Conservation (phyloP, 2,888 invertebrate genomes). For the Epistrophella euchroma region DNA sequence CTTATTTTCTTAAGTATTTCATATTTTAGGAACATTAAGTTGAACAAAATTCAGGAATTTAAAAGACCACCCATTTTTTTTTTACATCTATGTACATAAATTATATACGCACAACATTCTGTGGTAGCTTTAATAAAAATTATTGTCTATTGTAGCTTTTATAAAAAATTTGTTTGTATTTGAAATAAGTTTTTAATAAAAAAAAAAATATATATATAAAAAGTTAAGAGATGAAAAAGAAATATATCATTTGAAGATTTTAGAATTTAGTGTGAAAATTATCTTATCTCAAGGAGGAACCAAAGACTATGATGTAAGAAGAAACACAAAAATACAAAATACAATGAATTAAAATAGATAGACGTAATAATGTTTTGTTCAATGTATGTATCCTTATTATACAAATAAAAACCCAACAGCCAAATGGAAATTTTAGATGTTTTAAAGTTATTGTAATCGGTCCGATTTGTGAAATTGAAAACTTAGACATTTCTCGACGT, state of each 20-base stretch:
- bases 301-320: conserved; percentile 68
- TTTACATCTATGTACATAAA: conserved; percentile 1
- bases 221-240: neutral
- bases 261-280: conserved; percentile 11
- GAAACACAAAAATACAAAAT: conserved; percentile 84
- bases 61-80: conserved; percentile 51
- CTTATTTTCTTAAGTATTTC: conserved; percentile 21
- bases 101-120: conserved; percentile 40
- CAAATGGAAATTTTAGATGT: too few species aligned
- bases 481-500: too few species aligned
- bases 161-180: neutral
- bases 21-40: conserved; percentile 33
- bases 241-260: neutral
- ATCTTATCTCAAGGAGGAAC: conserved; percentile 62
- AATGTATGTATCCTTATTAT: neutral
- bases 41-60: conserved; percentile 37
- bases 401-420: neutral
- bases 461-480: too few species aligned
- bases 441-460: too few species aligned
- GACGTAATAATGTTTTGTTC: conserved; percentile 50
- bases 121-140: neutral
- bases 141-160: neutral
- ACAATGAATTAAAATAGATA: conserved; percentile 83
- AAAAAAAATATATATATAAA: conserved; percentile 17
- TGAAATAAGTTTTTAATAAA: conserved; percentile 11